phyloP scores from a whole-genome alignment of 2,888 invertebrate species.

The Gryllus longicercus region DNA sequence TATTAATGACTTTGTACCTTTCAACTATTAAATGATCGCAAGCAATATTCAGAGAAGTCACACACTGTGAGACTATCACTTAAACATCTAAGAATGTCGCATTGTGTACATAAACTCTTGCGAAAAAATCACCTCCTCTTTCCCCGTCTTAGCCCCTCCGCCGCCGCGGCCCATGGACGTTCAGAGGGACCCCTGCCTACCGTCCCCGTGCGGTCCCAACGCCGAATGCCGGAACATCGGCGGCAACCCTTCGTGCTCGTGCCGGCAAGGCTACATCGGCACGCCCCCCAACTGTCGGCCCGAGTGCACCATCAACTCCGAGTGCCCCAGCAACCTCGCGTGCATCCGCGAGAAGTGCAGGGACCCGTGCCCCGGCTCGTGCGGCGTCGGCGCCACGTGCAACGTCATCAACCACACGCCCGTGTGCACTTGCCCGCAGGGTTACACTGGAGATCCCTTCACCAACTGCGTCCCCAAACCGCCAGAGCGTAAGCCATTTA shows the following conservation, averaged over 20 bases:
- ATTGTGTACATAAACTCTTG: too few species aligned
- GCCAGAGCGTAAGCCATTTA: conserved; percentile 51
- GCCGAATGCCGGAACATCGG: conserved; percentile 54
- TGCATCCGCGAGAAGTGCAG: conserved; percentile 70
- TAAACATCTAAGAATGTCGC: too few species aligned
- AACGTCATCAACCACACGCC: conserved; percentile 73
- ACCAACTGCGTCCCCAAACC: conserved; percentile 61
- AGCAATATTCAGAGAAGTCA: not conserved
- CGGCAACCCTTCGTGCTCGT: conserved; percentile 45
- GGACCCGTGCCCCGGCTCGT: conserved; percentile 74
- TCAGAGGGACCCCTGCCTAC: conserved; percentile 51
- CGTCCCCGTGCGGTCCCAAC: conserved; percentile 67
- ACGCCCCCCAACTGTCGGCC: conserved; percentile 60
- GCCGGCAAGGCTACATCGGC: conserved; percentile 45
- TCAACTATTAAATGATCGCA: not conserved
- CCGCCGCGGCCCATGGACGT: conserved; percentile 30
- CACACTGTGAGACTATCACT: too few species aligned
- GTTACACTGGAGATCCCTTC: conserved; percentile 75
- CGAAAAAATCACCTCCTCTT: too few species aligned
- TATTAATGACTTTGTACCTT: not conserved
- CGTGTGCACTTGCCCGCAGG: conserved; percentile 67
- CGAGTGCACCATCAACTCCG: conserved; percentile 69
- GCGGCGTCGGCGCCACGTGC: conserved; percentile 71
- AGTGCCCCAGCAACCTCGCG: conserved; percentile 68
- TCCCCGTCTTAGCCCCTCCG: conserved; percentile 27